Base-by-base conservation (phyloP, 1,140 invertebrate species). In the Hesperophylax magnus region DNA sequence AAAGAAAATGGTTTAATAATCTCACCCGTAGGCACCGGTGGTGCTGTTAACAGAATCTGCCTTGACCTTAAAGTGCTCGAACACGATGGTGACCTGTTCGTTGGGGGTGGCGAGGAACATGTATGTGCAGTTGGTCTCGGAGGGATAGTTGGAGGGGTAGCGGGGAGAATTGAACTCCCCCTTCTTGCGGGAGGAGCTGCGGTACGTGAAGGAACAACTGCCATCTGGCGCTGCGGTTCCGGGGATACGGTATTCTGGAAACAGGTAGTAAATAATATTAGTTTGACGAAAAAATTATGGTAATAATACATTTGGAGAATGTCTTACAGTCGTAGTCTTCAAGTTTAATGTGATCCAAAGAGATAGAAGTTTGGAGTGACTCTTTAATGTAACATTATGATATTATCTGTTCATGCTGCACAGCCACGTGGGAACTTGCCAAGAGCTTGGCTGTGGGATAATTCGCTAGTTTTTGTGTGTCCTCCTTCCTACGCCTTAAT, bases 141-240 rank as follows among this genome's bases (percentile, higher is more conserved):
- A 96, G 67, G 97, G 97, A 92, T 99, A 99, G 90, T 97, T 98
- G 86, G 95, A 95, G 85, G 98, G 98, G 92, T 98, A 97, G 58
- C 97, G 93, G 14, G 98, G 98, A 18, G 97, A 98, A 88, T 99
- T 99, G 87, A 99, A 97, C 84, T 97, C 95, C 18, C 98, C 98
- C 69, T 92, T 92, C 87, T 97, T 97, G 84, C 93, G 92, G 58
- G 94, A 95, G 80, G 93, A 93, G 88, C 97, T 98, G 77, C 93
- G 92, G 89, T 98, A 99, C 0, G 95, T 95, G 88, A 98, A 99
- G 61, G 93, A 93, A 88, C 98, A 99, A 80, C 92, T 94, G 79
- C 96, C 96, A 85, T 96, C 94, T 0, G 97, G 96, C 15, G 96
- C 95, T 17, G 97, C 95, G 0, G 97, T 98, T 47, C 98, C 98